Conservation (phyloP, 2,113 vertebrate species). For the Macroglossus sobrinus region DNA sequence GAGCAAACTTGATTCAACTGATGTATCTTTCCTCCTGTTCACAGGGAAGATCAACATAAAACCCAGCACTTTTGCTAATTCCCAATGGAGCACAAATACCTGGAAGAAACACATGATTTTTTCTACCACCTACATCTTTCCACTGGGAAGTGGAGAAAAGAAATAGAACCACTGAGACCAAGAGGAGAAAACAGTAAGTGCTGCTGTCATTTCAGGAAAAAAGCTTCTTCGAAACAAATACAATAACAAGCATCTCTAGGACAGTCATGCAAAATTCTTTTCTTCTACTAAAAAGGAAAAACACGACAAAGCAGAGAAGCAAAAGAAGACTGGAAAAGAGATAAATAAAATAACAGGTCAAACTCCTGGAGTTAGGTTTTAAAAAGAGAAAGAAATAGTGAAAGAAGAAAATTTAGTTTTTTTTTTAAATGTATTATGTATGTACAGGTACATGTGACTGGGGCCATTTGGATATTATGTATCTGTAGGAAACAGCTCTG, state of each 20-base stretch:
- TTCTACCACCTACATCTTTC: slow-evolving; percentile 55
- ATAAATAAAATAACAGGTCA: slow-evolving; percentile 15
- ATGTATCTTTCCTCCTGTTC: slow-evolving; percentile 1
- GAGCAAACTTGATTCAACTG: slow-evolving; percentile 6
- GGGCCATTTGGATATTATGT: neutral
- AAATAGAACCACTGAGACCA: slow-evolving; percentile 51
- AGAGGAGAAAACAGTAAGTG: slow-evolving; percentile 43
- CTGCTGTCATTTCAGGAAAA: slow-evolving; percentile 16
- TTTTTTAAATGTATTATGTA: neutral
- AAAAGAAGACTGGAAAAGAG: neutral
- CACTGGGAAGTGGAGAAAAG: neutral
- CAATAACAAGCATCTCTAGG: slow-evolving; percentile 30
- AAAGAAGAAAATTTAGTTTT: neutral
- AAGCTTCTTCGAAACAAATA: slow-evolving; percentile 60
- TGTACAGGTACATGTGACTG: neutral
- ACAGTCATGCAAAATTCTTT: slow-evolving; percentile 4
- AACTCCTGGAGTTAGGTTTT: neutral
- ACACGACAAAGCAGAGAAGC: neutral
- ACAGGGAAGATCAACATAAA: slow-evolving; percentile 34
- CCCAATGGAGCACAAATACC: slow-evolving; percentile 12
- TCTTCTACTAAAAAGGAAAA: slow-evolving; percentile 15
- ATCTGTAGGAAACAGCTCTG: neutral
- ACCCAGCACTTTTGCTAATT: slow-evolving; percentile 49
- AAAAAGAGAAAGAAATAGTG: neutral
- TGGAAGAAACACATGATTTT: slow-evolving; percentile 56